Conservation (phyloP, 2,797 vertebrate genomes). For the Propithecus perrieri region DNA sequence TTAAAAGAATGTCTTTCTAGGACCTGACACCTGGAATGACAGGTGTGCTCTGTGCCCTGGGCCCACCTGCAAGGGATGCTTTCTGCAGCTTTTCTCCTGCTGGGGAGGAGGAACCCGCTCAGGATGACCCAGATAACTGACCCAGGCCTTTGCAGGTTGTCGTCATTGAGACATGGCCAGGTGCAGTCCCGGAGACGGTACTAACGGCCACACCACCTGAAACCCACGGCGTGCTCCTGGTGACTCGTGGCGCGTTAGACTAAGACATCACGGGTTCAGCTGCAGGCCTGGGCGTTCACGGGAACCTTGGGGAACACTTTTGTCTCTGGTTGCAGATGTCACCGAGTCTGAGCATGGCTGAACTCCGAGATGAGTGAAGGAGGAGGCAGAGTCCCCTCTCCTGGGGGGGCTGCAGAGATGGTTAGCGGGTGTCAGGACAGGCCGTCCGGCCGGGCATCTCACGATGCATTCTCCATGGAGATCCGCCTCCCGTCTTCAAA, state of each 20-base stretch:
- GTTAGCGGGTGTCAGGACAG: background rate
- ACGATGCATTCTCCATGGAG: too few species aligned
- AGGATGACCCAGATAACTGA: background rate
- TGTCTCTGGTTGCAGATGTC: background rate
- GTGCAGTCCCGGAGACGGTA: fast-evolving
- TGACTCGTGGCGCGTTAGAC: background rate
- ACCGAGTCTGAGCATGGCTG: fast-evolving
- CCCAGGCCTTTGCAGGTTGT: background rate
- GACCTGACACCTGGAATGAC: too few species aligned
- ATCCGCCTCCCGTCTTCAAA: background rate
- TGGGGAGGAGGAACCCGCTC: background rate
- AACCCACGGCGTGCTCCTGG: background rate
- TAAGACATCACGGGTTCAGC: too few species aligned
- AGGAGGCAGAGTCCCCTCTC: background rate
- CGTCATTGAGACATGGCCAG: background rate
- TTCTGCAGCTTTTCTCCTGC: background rate
- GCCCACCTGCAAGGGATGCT: too few species aligned
- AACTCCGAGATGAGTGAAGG: background rate
- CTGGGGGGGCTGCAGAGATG: background rate
- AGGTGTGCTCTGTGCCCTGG: too few species aligned
- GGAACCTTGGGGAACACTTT: background rate
- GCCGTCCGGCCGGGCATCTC: background rate
- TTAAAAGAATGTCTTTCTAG: background rate
- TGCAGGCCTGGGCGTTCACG: fast-evolving
- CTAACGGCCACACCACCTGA: background rate